phyloP scores from a whole-genome alignment of 2,888 invertebrate species.

The Hymenopus coronatus region DNA sequence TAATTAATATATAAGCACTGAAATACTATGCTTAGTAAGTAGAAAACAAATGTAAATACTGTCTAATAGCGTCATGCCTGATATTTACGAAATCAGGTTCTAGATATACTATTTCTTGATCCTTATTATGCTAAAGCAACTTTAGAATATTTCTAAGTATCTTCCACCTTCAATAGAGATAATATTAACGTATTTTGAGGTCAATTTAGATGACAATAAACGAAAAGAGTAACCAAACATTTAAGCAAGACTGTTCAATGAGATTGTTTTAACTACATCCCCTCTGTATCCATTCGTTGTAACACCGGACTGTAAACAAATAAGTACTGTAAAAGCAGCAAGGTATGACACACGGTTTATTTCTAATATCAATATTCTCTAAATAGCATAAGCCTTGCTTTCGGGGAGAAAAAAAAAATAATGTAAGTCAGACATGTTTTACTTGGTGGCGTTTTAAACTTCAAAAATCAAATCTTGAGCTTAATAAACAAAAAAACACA shows the following conservation, averaged over 20 bases:
- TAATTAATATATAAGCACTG: not conserved
- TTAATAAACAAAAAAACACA: no score
- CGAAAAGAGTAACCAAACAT: not conserved
- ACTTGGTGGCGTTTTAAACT: no score
- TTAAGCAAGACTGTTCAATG: not conserved
- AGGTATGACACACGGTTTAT: no score
- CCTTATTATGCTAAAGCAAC: not conserved
- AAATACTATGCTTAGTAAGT: not conserved
- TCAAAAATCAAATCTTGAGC: no score
- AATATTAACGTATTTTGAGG: not conserved
- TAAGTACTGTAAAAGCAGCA: no score
- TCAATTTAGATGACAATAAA: not conserved
- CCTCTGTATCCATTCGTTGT: not conserved
- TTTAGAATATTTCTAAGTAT: not conserved
- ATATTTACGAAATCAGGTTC: not conserved
- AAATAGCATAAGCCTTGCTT: no score
- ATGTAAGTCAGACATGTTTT: no score
- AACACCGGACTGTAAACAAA: no score
- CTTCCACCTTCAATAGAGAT: not conserved
- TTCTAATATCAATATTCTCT: no score
- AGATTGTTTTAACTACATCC: not conserved
- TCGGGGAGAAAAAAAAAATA: no score
- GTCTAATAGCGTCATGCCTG: not conserved
- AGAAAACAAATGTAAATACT: not conserved
- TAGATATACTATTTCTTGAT: not conserved